These are phyloP conservation scores for Oncorhynchus kisutch DNA, from an alignment of 2,113 vertebrate species.

Conservation along the genomic window DNA sequence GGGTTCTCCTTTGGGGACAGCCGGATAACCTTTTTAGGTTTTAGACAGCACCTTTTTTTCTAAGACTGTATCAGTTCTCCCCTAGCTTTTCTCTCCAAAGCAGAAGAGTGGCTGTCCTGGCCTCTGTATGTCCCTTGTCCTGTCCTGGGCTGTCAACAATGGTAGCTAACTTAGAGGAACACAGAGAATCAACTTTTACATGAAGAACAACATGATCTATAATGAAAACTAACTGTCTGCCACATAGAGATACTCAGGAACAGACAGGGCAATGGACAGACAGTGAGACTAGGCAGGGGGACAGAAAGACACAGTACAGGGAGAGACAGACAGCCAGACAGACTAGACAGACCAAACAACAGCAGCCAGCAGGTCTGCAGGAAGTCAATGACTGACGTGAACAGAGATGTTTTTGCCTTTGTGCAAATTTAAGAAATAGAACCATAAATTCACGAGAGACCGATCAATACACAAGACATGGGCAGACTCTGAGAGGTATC, in stretches of 20 bases:
- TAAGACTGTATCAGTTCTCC: too few relatives aligned
- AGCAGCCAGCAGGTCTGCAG: constrained; percentile 34
- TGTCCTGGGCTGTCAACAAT: not conserved
- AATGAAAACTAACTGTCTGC: not conserved
- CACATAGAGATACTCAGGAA: constrained; percentile 26
- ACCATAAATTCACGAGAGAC: constrained; percentile 64
- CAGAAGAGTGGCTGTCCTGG: too few relatives aligned
- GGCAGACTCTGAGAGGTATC: constrained; percentile 58
- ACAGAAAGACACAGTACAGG: constrained; percentile 30
- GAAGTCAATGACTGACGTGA: constrained; percentile 51
- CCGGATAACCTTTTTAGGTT: too few relatives aligned
- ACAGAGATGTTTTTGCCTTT: constrained; percentile 58
- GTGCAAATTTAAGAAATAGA: constrained; percentile 69
- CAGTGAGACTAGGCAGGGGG: constrained; percentile 5
- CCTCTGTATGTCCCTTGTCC: not conserved
- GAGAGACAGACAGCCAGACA: constrained; percentile 14
- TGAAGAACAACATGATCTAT: not conserved
- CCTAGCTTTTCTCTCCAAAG: not conserved
- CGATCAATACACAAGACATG: constrained; percentile 55
- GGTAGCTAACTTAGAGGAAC: not conserved
- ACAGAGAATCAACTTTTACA: not conserved
- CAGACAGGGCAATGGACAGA: constrained; percentile 41
- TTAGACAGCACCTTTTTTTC: too few relatives aligned
- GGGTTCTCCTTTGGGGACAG: too few relatives aligned
- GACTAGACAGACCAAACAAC: constrained; percentile 25